Base-by-base conservation (phyloP, 1,140 invertebrate genomes). In the Prorops nasuta region DNA sequence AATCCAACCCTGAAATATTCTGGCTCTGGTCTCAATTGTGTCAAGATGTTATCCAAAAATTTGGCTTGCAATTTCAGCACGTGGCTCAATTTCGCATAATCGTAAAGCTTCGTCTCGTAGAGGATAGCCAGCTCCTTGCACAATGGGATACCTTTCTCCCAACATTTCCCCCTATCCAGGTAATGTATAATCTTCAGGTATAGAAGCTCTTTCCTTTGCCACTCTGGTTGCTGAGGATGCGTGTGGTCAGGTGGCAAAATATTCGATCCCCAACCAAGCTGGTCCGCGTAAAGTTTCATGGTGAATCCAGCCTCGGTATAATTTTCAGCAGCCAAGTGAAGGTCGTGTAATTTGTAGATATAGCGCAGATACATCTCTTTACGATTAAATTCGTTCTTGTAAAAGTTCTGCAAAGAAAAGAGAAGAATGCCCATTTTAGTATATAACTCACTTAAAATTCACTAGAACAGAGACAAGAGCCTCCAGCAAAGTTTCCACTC, bases 1-100 rank as follows among this genome's bases (percentile, higher is more conserved):
- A 96, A 98, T 17, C 92, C 94, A 37, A 98, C 96, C 15, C 96
- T 79, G 68, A 98, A 99, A 72, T 98, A 99, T 74, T 98, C 94
- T 6, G 93, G 92, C 64, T 96, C 92, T 0, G 91, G 91, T 57
- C 94, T 78, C 8, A 94, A 73, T 67, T 93, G 88, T 1, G 86
- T 88, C 48, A 97, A 69, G 60, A 97, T 95, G 50, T 95, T 93
- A 64, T 95, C 91, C 56, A 93, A 88, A 71, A 97, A 97, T 49
- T 84, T 87, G 0, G 94, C 93, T 73, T 96, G 87, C 40, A 84
- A 87, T 60, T 88, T 88, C 35, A 97, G 77, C 38, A 94, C 87
- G 37, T 89, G 81, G 61, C 91, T 90, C 1, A 98, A 79, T 49
- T 92, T 91, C 12, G 84, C 82, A 71, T 98, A 98, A 76, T 98